Conservation (phyloP, 2,797 vertebrate species). For the Melanogrammus aeglefinus region DNA sequence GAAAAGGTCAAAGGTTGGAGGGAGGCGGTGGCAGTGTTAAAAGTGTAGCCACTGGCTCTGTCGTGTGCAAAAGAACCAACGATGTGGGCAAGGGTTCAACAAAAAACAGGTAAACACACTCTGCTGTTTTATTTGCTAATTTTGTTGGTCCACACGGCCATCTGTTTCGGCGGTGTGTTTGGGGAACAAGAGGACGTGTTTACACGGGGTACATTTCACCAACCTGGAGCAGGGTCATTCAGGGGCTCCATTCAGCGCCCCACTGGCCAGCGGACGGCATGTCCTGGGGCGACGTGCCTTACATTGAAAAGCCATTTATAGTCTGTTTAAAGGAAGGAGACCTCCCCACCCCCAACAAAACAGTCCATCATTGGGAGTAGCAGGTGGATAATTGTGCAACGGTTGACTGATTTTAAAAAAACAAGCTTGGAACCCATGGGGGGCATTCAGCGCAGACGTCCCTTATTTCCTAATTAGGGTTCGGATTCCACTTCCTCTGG, state of each 20-base stretch:
- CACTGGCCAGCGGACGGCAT: background rate
- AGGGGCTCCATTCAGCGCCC: background rate
- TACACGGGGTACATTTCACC: background rate
- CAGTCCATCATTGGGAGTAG: conserved; percentile 56
- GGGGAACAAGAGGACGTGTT: background rate
- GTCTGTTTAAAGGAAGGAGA: conserved; percentile 45
- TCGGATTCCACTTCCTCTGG: background rate
- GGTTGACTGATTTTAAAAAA: conserved; percentile 67
- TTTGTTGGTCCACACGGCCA: background rate
- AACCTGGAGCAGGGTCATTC: background rate
- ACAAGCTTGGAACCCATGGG: conserved; percentile 25
- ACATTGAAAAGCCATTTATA: conserved; percentile 61
- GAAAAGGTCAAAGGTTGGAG: conserved; percentile 44
- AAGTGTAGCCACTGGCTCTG: background rate
- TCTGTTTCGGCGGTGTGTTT: background rate
- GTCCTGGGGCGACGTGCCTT: background rate
- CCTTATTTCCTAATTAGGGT: background rate
- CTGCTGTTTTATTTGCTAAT: background rate
- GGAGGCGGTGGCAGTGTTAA: conserved; percentile 25
- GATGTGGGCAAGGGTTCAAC: background rate
- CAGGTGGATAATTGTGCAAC: conserved; percentile 75
- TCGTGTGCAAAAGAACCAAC: background rate
- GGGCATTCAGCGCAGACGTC: background rate
- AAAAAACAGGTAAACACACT: background rate
- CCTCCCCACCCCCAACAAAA: conserved; percentile 9